A percentile compares a stretch with the other conserved stretches of the same genome.
Conservation (phyloP, 92 coral and sea anemone genomes). For the Phenganax marumi region DNA sequence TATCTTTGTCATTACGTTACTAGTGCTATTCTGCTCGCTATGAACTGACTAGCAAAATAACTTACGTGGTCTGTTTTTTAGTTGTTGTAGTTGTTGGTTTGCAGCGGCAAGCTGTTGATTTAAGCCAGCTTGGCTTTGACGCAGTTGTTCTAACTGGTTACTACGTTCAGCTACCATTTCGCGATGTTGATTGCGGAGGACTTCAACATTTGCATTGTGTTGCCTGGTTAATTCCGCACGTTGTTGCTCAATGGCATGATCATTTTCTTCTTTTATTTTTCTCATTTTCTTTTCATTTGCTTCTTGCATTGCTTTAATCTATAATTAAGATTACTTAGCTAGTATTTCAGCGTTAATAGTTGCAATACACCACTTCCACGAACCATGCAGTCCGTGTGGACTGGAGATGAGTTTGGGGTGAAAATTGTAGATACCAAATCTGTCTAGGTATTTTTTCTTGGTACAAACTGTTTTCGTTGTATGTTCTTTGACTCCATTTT, state of each 20-base stretch:
- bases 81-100: conserved; percentile 3
- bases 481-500: no score
- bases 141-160: conserved; percentile 7
- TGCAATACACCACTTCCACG: no score
- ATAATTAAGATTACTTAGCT: not conserved
- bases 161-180: conserved; percentile 13
- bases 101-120: conserved; percentile 30
- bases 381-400: no score
- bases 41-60: not conserved
- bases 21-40: no score
- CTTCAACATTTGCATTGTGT: not conserved
- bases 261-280: conserved; percentile 9
- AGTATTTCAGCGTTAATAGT: not conserved
- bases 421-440: no score
- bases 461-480: no score
- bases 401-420: no score
- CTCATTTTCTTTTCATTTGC: conserved; percentile 16
- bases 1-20: not conserved
- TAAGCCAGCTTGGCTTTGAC: conserved; percentile 12
- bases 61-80: conserved; percentile 32
- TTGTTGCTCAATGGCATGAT: not conserved
- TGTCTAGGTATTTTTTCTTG: no score
- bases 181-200: conserved; percentile 4
- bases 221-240: conserved; percentile 5
- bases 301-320: conserved; percentile 28